phyloP scores from a whole-genome alignment of 2,113 vertebrate species.

The Vombatus ursinus region DNA sequence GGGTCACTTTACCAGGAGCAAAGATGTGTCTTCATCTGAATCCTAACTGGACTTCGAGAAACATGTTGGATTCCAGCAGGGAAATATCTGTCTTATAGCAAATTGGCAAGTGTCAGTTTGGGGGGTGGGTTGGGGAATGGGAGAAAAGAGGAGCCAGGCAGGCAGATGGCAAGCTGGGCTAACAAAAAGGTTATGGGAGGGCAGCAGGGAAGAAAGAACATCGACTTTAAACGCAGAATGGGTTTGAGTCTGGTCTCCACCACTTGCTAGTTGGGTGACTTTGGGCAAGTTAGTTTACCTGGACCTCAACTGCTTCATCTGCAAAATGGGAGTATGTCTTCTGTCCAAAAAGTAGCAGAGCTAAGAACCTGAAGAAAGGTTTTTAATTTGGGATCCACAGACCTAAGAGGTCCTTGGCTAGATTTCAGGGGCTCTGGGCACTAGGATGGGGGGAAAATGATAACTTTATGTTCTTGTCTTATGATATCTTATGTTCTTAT shows the following conservation, averaged over 20 bases:
- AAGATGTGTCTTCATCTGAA: slow-evolving; percentile 10
- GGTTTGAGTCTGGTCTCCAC: neutral
- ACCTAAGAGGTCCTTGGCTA: neutral
- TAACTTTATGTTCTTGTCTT: neutral
- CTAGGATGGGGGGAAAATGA: neutral
- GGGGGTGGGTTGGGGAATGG: no score
- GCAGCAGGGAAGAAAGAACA: neutral
- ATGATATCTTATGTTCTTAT: no score
- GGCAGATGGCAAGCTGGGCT: neutral
- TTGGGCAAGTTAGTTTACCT: neutral
- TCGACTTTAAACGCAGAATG: neutral
- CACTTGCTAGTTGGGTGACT: neutral
- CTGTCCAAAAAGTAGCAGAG: neutral
- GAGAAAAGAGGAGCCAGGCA: neutral
- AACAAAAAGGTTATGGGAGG: neutral
- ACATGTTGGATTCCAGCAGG: fast-evolving
- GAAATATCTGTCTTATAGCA: neutral
- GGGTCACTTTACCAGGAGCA: slow-evolving; percentile 40
- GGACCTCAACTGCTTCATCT: neutral
- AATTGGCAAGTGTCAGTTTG: fast-evolving
- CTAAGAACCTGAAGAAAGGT: neutral
- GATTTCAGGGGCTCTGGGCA: neutral
- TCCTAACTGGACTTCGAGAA: neutral
- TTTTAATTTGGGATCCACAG: neutral
- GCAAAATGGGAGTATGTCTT: neutral